Conservation (phyloP, 1,140 invertebrate species). For the Cryptotermes secundus region DNA sequence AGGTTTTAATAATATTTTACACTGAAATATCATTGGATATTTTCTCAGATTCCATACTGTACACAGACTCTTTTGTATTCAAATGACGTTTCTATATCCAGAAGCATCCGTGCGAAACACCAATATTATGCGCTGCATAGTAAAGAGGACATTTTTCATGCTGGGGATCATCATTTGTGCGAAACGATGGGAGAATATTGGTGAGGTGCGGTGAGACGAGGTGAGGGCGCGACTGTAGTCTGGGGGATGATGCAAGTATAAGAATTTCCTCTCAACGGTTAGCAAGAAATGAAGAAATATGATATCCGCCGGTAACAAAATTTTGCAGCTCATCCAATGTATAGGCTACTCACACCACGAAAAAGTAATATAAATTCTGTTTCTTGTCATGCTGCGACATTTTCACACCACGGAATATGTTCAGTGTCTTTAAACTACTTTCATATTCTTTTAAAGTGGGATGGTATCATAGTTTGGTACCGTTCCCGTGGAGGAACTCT, state of each 20-base stretch:
- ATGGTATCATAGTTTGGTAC: too few relatives aligned
- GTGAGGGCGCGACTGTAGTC: background rate
- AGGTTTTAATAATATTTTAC: background rate
- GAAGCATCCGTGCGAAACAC: background rate
- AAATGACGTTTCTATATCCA: background rate
- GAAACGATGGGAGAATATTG: background rate
- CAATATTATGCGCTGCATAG: slow-evolving; percentile 13
- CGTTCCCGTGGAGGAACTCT: too few relatives aligned
- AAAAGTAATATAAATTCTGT: background rate
- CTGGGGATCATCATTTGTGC: background rate
- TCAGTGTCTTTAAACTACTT: too few relatives aligned
- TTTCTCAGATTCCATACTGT: slow-evolving; percentile 10
- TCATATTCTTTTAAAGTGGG: too few relatives aligned
- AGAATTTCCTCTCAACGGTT: background rate
- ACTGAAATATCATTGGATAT: slow-evolving; percentile 1
- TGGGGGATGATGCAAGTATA: background rate
- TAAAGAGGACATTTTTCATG: slow-evolving; percentile 7
- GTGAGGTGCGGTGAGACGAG: background rate
- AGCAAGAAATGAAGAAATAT: slow-evolving; percentile 14
- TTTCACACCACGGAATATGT: background rate
- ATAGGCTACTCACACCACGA: background rate
- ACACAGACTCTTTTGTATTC: background rate
- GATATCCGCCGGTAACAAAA: background rate
- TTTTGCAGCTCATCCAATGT: background rate
- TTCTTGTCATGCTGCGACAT: background rate